Conservation (phyloP, 2,797 vertebrate species). For the Phaenicophaeus curvirostris region DNA sequence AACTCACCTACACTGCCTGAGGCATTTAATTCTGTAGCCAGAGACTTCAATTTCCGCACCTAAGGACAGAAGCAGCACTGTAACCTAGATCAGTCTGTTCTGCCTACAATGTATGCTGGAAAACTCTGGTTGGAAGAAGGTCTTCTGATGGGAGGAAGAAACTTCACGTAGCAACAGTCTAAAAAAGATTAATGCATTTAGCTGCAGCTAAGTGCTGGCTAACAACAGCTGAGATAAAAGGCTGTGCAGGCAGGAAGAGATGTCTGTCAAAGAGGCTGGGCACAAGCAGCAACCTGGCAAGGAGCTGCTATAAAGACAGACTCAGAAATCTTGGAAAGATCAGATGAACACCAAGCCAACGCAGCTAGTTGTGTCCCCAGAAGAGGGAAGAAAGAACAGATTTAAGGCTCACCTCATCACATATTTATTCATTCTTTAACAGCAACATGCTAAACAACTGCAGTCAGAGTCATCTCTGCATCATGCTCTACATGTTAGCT, state of each 20-base stretch:
- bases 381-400: background rate
- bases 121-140: background rate
- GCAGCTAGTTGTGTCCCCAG: background rate
- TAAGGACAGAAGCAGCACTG: background rate
- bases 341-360: background rate
- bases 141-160: constrained; percentile 5
- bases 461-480: background rate
- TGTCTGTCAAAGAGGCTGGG: background rate
- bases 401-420: background rate
- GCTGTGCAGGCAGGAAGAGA: background rate
- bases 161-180: background rate
- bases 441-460: background rate
- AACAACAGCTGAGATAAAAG: constrained; percentile 44
- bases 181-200: background rate
- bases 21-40: background rate
- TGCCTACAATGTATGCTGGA: background rate
- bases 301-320: background rate
- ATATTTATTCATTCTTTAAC: background rate
- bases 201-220: constrained; percentile 17
- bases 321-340: constrained; percentile 3
- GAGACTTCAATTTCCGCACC: constrained; percentile 1
- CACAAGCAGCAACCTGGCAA: background rate
- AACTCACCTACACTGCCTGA: background rate
- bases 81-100: background rate
- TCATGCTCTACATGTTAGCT: background rate